Percentiles rank a stretch among this genome's conserved stretches.
Evolutionary conservation across 2,797 vertebrate species (phyloP).

Genomic region (Haliaeetus vocifer): DNA sequence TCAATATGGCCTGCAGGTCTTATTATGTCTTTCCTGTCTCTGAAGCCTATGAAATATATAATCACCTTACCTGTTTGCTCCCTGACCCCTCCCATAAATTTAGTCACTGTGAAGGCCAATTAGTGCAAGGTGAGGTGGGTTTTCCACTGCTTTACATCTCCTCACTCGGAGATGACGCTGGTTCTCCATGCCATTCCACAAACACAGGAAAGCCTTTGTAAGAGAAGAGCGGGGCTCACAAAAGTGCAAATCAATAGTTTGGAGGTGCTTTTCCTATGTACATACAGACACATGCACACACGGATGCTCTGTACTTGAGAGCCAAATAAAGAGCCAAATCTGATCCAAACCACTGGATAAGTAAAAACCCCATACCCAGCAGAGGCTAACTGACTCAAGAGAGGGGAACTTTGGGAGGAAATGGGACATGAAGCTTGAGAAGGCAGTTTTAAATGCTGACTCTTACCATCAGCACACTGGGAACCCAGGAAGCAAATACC

Average conservation of each 20-base stretch:
- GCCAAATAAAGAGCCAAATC: not conserved
- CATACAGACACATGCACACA: too few species aligned
- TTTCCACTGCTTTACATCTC: not conserved
- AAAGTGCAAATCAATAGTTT: not conserved
- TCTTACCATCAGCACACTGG: not conserved
- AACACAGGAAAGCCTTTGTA: not conserved
- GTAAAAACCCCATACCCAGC: not conserved
- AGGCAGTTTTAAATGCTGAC: not conserved
- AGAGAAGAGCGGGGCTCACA: not conserved
- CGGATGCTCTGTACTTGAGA: not conserved
- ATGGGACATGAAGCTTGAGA: not conserved
- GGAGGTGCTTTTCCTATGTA: not conserved
- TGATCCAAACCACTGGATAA: not conserved
- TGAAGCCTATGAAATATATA: not conserved
- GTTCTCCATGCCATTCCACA: not conserved
- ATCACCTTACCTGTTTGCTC: not conserved
- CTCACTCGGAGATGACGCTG: not conserved
- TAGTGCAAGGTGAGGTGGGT: not conserved
- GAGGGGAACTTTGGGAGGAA: not conserved
- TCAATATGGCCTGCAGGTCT: not conserved
- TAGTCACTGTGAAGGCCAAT: not conserved
- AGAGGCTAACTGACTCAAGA: not conserved
- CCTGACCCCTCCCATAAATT: not conserved
- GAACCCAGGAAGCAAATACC: slow-evolving; percentile 1
- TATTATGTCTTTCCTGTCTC: not conserved